These are phyloP conservation scores for Sphaeridia pumilis DNA, from an alignment of 2,888 invertebrate species.

Conservation along the genomic window DNA sequence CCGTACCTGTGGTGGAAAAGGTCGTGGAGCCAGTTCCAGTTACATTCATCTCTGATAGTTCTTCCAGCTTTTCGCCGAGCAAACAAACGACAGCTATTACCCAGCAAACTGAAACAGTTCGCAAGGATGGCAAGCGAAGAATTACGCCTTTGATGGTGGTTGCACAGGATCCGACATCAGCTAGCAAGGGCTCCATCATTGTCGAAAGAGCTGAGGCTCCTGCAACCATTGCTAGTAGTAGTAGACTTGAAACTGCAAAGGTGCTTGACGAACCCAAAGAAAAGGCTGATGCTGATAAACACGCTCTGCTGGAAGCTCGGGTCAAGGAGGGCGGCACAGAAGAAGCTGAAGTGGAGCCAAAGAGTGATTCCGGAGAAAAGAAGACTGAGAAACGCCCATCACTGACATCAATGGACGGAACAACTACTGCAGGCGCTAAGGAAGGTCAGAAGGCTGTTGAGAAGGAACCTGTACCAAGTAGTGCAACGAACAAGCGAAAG, in stretches of 20 bases:
- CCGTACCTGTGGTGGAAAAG: no score
- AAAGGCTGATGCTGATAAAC: background rate
- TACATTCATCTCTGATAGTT: no score
- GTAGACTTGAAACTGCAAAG: no score
- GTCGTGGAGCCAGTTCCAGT: no score
- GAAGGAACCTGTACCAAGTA: background rate
- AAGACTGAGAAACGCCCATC: no score
- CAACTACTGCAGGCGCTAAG: background rate
- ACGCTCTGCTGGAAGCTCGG: conserved; percentile 11
- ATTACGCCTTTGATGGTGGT: conserved; percentile 95
- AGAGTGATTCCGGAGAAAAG: background rate
- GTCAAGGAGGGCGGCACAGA: no score
- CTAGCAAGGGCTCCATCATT: no score
- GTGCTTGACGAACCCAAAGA: background rate
- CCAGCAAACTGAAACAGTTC: conserved; percentile 86
- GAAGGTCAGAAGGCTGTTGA: background rate
- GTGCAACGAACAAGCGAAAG: conserved; percentile 11
- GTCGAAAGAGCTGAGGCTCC: no score
- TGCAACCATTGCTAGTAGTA: no score
- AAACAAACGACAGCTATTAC: conserved; percentile 49
- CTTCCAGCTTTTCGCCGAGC: conserved; percentile 39
- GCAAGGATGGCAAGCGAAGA: conserved; percentile 84
- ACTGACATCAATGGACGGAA: no score
- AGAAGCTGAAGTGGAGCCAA: background rate
- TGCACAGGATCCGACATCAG: conserved; percentile 50